Percentiles rank a stretch among this genome's conserved stretches.
These are phyloP conservation scores for Caenorhabditis sp. DNA, from an alignment of 2,888 invertebrate genomes.

Conservation along the genomic window DNA sequence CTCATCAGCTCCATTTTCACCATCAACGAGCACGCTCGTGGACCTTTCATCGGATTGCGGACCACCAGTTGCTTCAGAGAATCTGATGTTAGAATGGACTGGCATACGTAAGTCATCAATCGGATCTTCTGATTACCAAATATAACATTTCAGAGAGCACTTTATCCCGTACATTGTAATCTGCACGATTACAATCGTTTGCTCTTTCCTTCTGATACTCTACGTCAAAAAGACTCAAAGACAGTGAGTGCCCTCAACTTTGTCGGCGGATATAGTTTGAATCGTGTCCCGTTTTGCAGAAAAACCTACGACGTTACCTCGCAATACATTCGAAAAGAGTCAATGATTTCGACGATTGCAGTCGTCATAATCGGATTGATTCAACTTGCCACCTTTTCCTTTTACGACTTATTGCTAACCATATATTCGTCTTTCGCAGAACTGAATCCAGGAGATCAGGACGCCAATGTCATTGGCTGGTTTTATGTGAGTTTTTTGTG, in stretches of 20 bases:
- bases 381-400: conserved; percentile 22
- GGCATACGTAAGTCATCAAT: conserved; percentile 14
- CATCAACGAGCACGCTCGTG: conserved; percentile 12
- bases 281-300: conserved; percentile 38
- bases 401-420: conserved; percentile 14
- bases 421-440: conserved; percentile 1
- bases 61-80: conserved; percentile 50
- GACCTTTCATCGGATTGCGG: conserved; percentile 14
- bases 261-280: too few relatives aligned
- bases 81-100: conserved; percentile 26
- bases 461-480: conserved; percentile 45
- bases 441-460: conserved; percentile 3
- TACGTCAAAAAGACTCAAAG: conserved; percentile 26
- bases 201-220: conserved; percentile 9
- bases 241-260: too few relatives aligned
- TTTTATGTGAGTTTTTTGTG: conserved; percentile 27
- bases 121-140: not conserved
- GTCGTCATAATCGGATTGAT: conserved; percentile 26
- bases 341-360: conserved; percentile 21
- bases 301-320: conserved; percentile 32
- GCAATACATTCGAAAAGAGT: conserved; percentile 30
- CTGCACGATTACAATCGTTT: conserved; percentile 26
- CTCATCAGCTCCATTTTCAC: conserved; percentile 12
- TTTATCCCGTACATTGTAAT: conserved; percentile 31
- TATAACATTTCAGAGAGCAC: conserved; percentile 32